These are phyloP conservation scores for Melopsittacus undulatus DNA, from an alignment of 2,797 vertebrate species.

Conservation along the genomic window DNA sequence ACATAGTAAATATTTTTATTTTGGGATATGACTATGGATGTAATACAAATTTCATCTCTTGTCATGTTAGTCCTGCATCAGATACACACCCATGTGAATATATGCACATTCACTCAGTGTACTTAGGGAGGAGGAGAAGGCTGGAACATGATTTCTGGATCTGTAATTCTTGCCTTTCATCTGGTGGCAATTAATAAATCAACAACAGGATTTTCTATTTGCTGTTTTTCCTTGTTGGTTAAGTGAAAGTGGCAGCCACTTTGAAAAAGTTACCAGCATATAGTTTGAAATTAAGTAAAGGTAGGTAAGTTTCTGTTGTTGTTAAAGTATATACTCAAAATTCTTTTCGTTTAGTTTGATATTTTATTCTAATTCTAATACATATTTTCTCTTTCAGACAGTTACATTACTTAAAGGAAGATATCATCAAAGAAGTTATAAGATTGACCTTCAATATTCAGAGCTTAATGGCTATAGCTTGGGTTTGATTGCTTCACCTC, in stretches of 20 bases:
- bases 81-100: neutral
- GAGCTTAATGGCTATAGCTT: neutral
- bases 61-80: neutral
- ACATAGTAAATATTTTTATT: constrained; percentile 22
- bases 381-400: neutral
- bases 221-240: neutral
- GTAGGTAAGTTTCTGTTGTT: neutral
- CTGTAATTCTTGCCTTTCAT: constrained; percentile 20
- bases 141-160: neutral
- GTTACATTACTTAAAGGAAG: neutral
- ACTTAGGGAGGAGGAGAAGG: neutral
- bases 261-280: neutral
- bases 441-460: neutral
- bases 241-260: neutral
- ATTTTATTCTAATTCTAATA: neutral
- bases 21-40: neutral
- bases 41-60: neutral
- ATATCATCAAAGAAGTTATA: neutral
- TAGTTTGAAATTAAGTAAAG: neutral
- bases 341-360: neutral
- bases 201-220: neutral
- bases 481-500: neutral
- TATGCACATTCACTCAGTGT: neutral
- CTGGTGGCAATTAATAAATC: constrained; percentile 25
- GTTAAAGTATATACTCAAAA: neutral